phyloP scores from a whole-genome alignment of 2,888 invertebrate genomes.

The Rhamnusium bicolor region DNA sequence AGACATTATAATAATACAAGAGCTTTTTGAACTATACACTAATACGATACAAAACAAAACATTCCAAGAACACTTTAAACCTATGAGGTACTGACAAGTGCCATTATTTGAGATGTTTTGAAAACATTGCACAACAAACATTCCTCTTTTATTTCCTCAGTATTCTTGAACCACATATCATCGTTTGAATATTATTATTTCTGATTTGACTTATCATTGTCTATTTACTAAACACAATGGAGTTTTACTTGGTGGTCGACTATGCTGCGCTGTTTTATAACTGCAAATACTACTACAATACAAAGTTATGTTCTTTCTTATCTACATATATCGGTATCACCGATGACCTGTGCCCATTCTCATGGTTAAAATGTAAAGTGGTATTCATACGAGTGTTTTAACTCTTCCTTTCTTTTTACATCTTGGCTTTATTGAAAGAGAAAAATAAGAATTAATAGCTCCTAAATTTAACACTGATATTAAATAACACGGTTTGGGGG shows the following conservation, averaged over 20 bases:
- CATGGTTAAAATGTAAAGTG: constrained; percentile 30
- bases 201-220: constrained; percentile 43
- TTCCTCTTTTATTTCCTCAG: neutral
- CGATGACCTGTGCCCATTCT: constrained; percentile 41
- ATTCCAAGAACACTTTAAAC: neutral
- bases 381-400: neutral
- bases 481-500: neutral
- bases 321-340: constrained; percentile 44
- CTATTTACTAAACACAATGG: constrained; percentile 44
- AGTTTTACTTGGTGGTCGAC: constrained; percentile 42
- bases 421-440: neutral
- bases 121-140: neutral
- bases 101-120: neutral
- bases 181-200: constrained; percentile 29
- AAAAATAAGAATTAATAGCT: neutral
- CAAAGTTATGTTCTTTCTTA: constrained; percentile 45
- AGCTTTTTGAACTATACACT: no score
- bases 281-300: constrained; percentile 46
- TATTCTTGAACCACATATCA: constrained; percentile 9
- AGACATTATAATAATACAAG: no score
- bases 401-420: neutral
- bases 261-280: constrained; percentile 31
- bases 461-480: neutral
- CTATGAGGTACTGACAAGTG: neutral
- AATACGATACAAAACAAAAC: no score